phyloP scores from a whole-genome alignment of 2,113 vertebrate species.

The Pelusios castaneus region DNA sequence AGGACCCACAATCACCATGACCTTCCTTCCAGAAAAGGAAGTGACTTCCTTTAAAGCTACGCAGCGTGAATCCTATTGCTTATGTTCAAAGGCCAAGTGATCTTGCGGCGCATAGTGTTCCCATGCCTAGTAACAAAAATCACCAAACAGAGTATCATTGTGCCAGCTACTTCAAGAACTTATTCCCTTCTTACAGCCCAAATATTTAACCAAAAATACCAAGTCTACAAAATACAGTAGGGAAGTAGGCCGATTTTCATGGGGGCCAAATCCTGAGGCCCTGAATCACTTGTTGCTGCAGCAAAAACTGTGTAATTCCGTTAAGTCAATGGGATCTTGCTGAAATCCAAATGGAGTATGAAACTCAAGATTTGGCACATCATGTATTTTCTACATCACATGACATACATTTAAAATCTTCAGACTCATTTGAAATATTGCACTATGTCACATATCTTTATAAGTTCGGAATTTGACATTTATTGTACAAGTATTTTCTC shows the following conservation, averaged over 20 bases:
- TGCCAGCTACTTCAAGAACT: conserved; percentile 8
- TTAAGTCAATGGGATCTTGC: not conserved
- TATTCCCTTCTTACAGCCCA: not conserved
- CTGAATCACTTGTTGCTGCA: not conserved
- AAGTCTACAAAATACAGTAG: not conserved
- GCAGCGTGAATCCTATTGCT: not conserved
- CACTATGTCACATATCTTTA: not conserved
- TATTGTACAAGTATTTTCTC: not conserved
- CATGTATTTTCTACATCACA: not conserved
- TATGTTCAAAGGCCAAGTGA: not conserved
- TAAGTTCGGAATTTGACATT: not conserved
- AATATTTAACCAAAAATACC: conserved; percentile 26
- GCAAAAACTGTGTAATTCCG: not conserved
- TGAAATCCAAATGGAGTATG: not conserved
- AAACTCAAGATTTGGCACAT: not conserved
- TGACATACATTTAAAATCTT: not conserved
- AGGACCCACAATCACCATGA: not conserved
- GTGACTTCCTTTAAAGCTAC: not conserved
- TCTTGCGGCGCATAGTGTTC: not conserved
- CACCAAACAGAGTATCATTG: not conserved
- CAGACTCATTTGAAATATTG: not conserved
- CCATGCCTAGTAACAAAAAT: not conserved
- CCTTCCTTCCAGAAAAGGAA: not conserved
- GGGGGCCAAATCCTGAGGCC: not conserved
- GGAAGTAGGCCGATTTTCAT: not conserved